Base-by-base conservation (phyloP, 2,797 vertebrate species). In the Caiman crocodilus region DNA sequence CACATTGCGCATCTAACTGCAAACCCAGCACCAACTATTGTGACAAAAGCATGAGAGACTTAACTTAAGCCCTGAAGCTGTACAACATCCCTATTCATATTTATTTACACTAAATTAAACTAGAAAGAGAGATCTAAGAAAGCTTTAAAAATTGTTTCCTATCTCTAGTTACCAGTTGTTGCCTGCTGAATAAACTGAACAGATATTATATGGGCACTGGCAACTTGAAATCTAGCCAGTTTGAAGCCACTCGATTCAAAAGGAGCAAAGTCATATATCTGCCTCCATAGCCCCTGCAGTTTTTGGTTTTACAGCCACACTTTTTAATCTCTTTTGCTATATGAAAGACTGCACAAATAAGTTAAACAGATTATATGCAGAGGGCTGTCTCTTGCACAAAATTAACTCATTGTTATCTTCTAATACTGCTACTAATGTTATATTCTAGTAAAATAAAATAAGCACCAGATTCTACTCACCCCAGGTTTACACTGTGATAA, bases 51-150 rank as follows among this genome's bases (percentile, higher is more conserved):
- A 6, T 0, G 58, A 75, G 21, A 42, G 20, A 50, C 42, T 50
- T 50, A 76, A 78, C n/a, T 73, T 56, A 14, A 84, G 76, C 64
- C 90, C 92, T 82, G 90, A 35, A 87, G 80, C 73, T 73, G 92
- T 77, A 75, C 63, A 20, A 26, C 83, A 87, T 92, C 90, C 94
- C 92, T 67, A 89, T 56, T 94, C 89, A 4, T 50, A 63, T 32
- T 89, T 79, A 86, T 57, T 93, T 94, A 90, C 94, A 93, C 88
- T 94, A 91, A 95, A 96, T 94, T 93, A 94, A 88, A 42, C 77
- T 14, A 57, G 71, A 95, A 87, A 82, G 65, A 84, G 92, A 85
- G 77, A 88, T n/a, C 92, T 78, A 88, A 42, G 23, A 42, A 86
- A 92, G 85, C n/a, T 90, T 94, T 94, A 79, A 87, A 94, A 91